A percentile compares a stretch with the other conserved stretches of the same genome.
These are phyloP conservation scores for Enchytraeus crypticus DNA, from an alignment of 2,888 invertebrate species.

Conservation along the genomic window DNA sequence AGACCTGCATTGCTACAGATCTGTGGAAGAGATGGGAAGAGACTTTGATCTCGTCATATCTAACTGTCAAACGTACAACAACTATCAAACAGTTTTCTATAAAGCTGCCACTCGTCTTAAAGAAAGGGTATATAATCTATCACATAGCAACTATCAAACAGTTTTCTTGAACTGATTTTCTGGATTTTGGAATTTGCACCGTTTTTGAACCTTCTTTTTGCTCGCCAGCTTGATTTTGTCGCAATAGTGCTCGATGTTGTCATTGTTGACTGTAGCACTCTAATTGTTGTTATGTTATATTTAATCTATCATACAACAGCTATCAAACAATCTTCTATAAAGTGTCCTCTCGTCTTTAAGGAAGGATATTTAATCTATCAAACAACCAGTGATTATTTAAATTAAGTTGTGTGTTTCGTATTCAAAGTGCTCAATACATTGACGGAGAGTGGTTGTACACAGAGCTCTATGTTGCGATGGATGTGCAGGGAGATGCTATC, in stretches of 20 bases:
- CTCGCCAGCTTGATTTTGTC: too few species aligned
- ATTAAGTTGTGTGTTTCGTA: too few species aligned
- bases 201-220: too few species aligned
- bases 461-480: neutral
- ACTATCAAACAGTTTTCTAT: conserved; percentile 88
- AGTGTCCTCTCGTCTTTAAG: too few species aligned
- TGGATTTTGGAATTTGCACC: too few species aligned
- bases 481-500: conserved; percentile 1
- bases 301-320: too few species aligned
- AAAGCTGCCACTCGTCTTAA: conserved; percentile 79
- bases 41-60: conserved; percentile 93
- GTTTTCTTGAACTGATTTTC: neutral
- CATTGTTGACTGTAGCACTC: too few species aligned
- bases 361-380: too few species aligned
- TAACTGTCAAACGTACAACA: conserved; percentile 90
- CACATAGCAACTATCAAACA: neutral
- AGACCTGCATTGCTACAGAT: conserved; percentile 47
- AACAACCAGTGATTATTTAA: too few species aligned
- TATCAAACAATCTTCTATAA: too few species aligned
- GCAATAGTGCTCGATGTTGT: too few species aligned
- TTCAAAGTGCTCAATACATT: neutral
- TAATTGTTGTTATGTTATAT: too few species aligned
- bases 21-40: conserved; percentile 67
- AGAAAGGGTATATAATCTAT: conserved; percentile 55
- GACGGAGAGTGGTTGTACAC: neutral